phyloP scores from a whole-genome alignment of 2,797 vertebrate genomes.

The Ispidina lecontei region DNA sequence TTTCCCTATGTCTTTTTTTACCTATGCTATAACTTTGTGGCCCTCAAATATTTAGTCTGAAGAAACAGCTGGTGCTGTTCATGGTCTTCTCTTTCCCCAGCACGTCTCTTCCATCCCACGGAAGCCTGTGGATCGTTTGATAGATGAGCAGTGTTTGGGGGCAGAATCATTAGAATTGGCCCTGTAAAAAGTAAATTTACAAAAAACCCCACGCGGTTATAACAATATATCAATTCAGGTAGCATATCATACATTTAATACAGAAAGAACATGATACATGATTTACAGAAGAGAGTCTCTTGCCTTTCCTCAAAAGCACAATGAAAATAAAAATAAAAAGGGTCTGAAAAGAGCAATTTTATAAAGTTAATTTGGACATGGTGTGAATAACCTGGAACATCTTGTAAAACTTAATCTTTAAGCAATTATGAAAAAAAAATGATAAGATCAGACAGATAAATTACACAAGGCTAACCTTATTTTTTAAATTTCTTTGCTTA shows the following conservation, averaged over 20 bases:
- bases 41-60: not conserved
- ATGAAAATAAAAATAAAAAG: not conserved
- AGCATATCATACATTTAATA: not conserved
- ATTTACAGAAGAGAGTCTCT: not conserved
- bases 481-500: conserved; percentile 54
- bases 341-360: not conserved
- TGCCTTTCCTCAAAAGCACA: not conserved
- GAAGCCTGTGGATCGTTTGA: not conserved
- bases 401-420: not conserved
- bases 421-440: not conserved
- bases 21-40: not conserved
- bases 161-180: not conserved
- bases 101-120: not conserved
- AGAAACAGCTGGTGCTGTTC: not conserved
- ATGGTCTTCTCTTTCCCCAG: not conserved
- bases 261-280: not conserved
- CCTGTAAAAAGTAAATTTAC: not conserved
- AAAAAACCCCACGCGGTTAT: accelerated
- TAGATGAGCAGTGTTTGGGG: not conserved
- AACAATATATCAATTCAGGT: not conserved
- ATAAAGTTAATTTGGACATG: not conserved
- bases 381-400: not conserved
- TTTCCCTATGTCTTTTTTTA: not conserved
- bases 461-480: conserved; percentile 31
- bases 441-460: conserved; percentile 2